Evolutionary conservation across 2,113 vertebrate genomes (phyloP), one percentile per base, ranked within the genome.

Genomic region (Dinomys branickii): DNA sequence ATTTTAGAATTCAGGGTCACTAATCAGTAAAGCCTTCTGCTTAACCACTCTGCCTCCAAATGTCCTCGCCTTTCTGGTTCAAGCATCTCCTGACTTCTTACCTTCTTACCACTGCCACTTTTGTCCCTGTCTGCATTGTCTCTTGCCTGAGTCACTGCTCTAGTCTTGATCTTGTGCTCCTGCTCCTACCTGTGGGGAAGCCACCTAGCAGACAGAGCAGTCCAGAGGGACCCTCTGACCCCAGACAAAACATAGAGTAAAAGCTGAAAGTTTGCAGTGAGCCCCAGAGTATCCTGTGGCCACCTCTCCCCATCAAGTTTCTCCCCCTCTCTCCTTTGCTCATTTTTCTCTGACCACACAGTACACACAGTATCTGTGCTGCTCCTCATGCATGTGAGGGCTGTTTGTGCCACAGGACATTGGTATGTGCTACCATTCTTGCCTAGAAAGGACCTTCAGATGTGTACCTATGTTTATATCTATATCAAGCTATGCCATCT

Each of bases 301-400:
- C 41, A 3, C 6, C 12, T 26, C 13, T 35, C 44, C 17, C 12
- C 1, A 30, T 26, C 6, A 2, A 1, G 2, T 10, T 38, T 50
- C 63, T 33, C 19, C 44, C 28, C 77, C 52, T 63, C 44, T 90
- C 44, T 90, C 52, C 22, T 90, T 50, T 12, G 35, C 1, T 59
- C 58, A n/a, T 80, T 73, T 2, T 3, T 11, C 38, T 82, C 63
- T 5, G 52, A 35, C 1, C 47, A 50, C 47, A 50, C n/a, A n/a
- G n/a, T n/a, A n/a, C 54, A 52, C 33, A 24, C 38, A 73, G 16
- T 52, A 3, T 54, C 44, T 91, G 26, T 8, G 78, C 14, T 26
- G 50, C 9, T 83, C 3, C 44, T 88, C 11, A 61, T 41, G 50
- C 2, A 13, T 41, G 8, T 9, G 2, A 58, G 9, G 28, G 63